Base-by-base conservation (phyloP, 2,113 vertebrate genomes). In the Stomatorhinus ivindoensis region DNA sequence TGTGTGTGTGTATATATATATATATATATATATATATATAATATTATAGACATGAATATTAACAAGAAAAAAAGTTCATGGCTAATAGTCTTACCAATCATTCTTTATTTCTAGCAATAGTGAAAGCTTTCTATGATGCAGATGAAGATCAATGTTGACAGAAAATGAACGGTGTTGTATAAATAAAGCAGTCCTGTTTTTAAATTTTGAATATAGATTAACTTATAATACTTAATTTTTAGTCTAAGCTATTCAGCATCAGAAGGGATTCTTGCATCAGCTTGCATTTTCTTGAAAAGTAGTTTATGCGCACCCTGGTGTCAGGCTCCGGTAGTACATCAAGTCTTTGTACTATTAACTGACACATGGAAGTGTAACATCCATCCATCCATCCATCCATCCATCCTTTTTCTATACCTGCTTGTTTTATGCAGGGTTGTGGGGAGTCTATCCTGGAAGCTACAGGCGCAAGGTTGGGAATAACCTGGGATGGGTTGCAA, bases 21-120 rank as follows among this genome's bases (percentile, higher is more conserved):
- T 47, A 3, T 48, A 13, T 48, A 48, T 48, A 11, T 10, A 48
- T 7, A 48, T 7, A 48, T 44, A 58, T 58, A n/a, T 24, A 58
- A 2, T 58, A 21, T 58, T 24, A n/a, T n/a, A n/a, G n/a, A n/a
- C 91, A 90, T 92, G 92, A 91, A 92, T 84, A 21, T 24, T 24
- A 69, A 11, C 65, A 69, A 31, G 24, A 27, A 55, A n/a, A 82
- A 31, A 80, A 73, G 55, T 46, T 69, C 8, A 47, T 89, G 89
- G 86, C 89, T 86, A 27, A 89, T 89, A 61, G 55, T 86, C n/a
- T 89, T 83, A 69, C 86, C 83, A 86, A 50, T 89, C 80, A 48
- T 42, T 2, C 24, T 24, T 48, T 84, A 31, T 44, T 50, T 39
- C 39, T 21, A 58, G 35, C 51, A 84, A 27, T 46, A 24, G 1